These are phyloP conservation scores for Hipparchia semele DNA, from an alignment of 2,888 invertebrate species.

Conservation along the genomic window DNA sequence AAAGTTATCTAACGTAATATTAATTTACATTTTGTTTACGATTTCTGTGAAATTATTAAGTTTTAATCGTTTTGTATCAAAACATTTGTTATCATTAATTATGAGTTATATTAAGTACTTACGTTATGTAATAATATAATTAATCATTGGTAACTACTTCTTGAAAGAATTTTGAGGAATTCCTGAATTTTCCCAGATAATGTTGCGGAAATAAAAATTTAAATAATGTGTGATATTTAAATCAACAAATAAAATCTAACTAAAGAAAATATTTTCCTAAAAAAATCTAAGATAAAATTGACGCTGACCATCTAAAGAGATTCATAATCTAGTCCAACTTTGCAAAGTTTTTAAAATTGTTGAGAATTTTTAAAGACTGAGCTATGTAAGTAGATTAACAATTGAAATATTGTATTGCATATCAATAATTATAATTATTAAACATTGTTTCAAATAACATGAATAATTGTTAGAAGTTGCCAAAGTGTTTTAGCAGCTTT, in stretches of 20 bases:
- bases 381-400: background rate
- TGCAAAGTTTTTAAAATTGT: background rate
- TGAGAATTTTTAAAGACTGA: constrained; percentile 1
- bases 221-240: background rate
- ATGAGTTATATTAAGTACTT: background rate
- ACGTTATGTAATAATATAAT: background rate
- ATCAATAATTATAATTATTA: constrained; percentile 5
- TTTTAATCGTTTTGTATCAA: constrained; percentile 72
- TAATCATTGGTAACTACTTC: background rate
- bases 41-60: constrained; percentile 69
- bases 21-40: constrained; percentile 35
- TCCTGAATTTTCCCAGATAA: background rate
- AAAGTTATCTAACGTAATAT: constrained; percentile 8
- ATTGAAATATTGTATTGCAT: constrained; percentile 7
- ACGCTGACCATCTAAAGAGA: constrained; percentile 13
- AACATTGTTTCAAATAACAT: background rate
- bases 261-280: background rate
- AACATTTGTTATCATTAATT: constrained; percentile 48
- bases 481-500: background rate
- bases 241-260: background rate
- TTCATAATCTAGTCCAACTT: constrained; percentile 19
- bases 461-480: background rate
- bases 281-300: background rate
- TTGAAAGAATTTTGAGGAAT: background rate
- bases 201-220: background rate